Base-by-base conservation (phyloP, 1,140 invertebrate genomes). In the Orchesella cincta region DNA sequence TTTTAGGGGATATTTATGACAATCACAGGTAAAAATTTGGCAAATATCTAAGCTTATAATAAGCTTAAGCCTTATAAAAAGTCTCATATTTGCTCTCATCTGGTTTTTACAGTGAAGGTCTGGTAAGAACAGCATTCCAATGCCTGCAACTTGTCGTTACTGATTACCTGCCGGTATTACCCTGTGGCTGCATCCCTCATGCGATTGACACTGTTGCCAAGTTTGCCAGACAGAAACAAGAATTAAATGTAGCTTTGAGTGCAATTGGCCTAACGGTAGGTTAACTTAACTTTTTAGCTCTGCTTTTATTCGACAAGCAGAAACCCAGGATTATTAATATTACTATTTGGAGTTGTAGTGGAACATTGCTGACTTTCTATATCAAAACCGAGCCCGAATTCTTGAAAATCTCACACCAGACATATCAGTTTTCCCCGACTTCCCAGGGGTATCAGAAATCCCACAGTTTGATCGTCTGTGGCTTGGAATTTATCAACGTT, bases 161-260 rank as follows among this genome's bases (percentile, higher is more conserved):
- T 1, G 97, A 99, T 86, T 97, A 96, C 85, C 87, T 96, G 78
- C 93, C 93, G 80, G 89, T 93, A 80, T 92, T 98, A 91, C 90
- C 95, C 80, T 92, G 93, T 89, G 86, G 92, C 83, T 92, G 96
- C 86, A 89, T 99, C 79, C 92, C 96, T 46, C 87, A 95, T 1
- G 95, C 95, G 83, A 92, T 99, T 14, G 94, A 97, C 83, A 96
- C 97, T 2, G 95, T 96, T 28, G 94, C 96, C 0, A 95, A 95
- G 84, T 99, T 99, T 88, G 97, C 96, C 0, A 92, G 93, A 14
- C 98, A 99, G 87, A 96, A 93, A 33, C 93, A 97, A 85, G 97
- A 99, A 86, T 87, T 99, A 23, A 99, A 99, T 87, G 97, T 99
- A 82, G 98, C 96, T 33, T 88, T 99, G n/a, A 98, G 97, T 26